Base-by-base conservation (phyloP, 2,797 vertebrate species). In the Trachops cirrhosus region DNA sequence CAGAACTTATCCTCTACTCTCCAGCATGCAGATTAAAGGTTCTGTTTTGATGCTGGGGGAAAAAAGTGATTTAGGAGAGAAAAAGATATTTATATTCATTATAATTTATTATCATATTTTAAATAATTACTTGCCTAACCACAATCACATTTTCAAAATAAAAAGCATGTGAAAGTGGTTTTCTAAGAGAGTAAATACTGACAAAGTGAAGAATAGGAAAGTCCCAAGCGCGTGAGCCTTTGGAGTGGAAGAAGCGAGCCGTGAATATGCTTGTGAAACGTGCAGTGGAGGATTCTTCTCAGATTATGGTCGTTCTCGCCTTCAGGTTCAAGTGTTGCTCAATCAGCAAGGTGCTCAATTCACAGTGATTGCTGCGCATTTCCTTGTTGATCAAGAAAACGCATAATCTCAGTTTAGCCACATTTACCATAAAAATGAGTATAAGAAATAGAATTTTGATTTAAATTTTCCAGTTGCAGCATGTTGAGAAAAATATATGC, bases 311-410 rank as follows among this genome's bases (percentile, higher is more conserved):
- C 14, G 64, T 86, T 89, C 96, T 24, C 34, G 78, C 85, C 59
- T 92, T 62, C 88, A 87, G 94, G 96, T 97, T 97, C 96, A 96
- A 97, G 97, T 89, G 95, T 67, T 77, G 86, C 96, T 95, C 96
- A 97, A 95, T 97, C 96, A 97, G 96, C 93, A 95, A 97, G 96
- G 97, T 97, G 89, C 95, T 97, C 96, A 86, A 88, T 94, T 97
- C 96, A 16, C 77, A 86, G 94, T 96, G 97, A 97, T 96, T 97
- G 97, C 97, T 14, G 93, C 41, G 18, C 89, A 37, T 89, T 70
- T 95, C 57, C 95, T 78, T 93, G 96, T 96, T 97, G 97, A 96
- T 97, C 91, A 87, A 87, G 95, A 96, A 96, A 96, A 95, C 59
- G 93, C 96, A 95, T 93, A 39, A 95, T 96, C 96, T 92, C 93